Conservation (phyloP, 2,888 invertebrate genomes). For the Aricia artaxerxes region DNA sequence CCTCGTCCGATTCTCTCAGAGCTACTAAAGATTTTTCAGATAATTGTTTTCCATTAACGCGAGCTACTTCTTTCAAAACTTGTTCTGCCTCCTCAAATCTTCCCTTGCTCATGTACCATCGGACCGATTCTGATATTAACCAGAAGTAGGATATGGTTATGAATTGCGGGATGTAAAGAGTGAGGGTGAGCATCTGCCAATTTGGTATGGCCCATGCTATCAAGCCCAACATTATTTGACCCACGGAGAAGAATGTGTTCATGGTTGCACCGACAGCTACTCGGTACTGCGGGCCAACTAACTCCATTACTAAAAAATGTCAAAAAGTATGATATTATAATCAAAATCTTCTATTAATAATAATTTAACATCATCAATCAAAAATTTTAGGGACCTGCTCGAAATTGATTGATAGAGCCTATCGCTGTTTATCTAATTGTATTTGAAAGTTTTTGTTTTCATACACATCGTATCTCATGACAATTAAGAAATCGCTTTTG, state of each 20-base stretch:
- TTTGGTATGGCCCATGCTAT: conserved; percentile 84
- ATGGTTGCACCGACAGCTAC: conserved; percentile 85
- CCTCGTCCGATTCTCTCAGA: conserved; percentile 47
- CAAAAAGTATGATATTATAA: neutral
- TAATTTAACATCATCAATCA: neutral
- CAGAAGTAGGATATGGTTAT: conserved; percentile 83
- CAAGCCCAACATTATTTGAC: conserved; percentile 83
- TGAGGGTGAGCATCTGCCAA: conserved; percentile 84
- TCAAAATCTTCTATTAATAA: neutral
- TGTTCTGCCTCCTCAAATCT: conserved; percentile 82
- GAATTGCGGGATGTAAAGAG: conserved; percentile 84
- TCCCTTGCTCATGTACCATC: conserved; percentile 88
- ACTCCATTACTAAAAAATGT: conserved; percentile 82
- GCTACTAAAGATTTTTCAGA: conserved; percentile 55
- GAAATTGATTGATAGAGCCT: no score
- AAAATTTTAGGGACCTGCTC: neutral
- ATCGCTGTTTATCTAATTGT: neutral
- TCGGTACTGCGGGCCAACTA: conserved; percentile 85
- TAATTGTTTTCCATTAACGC: conserved; percentile 73
- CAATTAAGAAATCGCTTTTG: neutral
- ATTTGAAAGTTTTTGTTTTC: neutral
- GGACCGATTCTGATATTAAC: conserved; percentile 84
- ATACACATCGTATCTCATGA: neutral
- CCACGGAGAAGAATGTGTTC: conserved; percentile 84
- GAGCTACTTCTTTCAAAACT: conserved; percentile 82